These are phyloP conservation scores for Leptinotarsa undecemlineata DNA, from an alignment of 1,140 invertebrate genomes.

Conservation along the genomic window DNA sequence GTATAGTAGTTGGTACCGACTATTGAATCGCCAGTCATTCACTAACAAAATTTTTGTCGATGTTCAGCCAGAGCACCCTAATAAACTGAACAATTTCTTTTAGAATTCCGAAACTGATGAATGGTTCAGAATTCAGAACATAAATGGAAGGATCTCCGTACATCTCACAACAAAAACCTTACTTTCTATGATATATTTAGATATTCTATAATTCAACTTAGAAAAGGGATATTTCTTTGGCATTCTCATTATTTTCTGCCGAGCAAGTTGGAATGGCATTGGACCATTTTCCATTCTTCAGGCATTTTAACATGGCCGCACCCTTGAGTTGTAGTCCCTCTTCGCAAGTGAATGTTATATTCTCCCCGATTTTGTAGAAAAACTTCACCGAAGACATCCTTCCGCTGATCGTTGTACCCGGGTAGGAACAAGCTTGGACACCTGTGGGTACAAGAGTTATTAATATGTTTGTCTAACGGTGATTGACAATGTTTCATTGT, in stretches of 20 bases:
- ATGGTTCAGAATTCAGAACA: no score
- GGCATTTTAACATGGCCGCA: constrained; percentile 73
- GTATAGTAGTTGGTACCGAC: no score
- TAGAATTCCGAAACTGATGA: no score
- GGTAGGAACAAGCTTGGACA: constrained; percentile 82
- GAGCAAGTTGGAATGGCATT: constrained; percentile 75
- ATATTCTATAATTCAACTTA: background rate
- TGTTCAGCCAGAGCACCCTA: no score
- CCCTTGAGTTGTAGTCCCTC: constrained; percentile 75
- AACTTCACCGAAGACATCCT: constrained; percentile 84
- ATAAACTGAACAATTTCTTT: no score
- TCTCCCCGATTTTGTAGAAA: constrained; percentile 83
- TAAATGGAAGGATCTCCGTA: no score
- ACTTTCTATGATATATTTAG: background rate
- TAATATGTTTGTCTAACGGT: no score
- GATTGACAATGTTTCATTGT: no score
- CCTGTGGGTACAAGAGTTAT: constrained; percentile 55
- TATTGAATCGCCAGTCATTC: no score
- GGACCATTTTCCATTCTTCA: constrained; percentile 84
- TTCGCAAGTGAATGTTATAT: constrained; percentile 82
- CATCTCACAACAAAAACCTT: constrained; percentile 9
- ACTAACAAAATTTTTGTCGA: no score
- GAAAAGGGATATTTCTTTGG: constrained; percentile 3
- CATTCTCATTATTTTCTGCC: constrained; percentile 42
- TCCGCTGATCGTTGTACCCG: constrained; percentile 80